Conservation (phyloP, 2,888 invertebrate species). For the Marronus borbonicus region DNA sequence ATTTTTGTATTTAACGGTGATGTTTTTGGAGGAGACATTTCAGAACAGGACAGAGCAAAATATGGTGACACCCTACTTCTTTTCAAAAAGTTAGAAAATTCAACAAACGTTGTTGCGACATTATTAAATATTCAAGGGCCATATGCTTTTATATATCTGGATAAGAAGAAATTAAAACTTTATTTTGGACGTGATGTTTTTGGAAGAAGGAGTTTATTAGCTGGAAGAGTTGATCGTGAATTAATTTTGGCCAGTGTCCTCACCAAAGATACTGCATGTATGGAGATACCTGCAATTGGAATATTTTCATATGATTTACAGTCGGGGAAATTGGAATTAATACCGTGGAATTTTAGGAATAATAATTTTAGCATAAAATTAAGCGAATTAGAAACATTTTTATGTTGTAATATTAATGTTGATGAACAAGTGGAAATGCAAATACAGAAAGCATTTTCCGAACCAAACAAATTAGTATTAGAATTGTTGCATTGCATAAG, state of each 20-base stretch:
- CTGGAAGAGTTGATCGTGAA: conserved; percentile 71
- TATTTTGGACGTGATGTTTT: conserved; percentile 90
- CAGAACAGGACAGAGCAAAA: conserved; percentile 66
- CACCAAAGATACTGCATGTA: conserved; percentile 72
- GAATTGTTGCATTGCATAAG: conserved; percentile 58
- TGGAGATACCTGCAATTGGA: conserved; percentile 78
- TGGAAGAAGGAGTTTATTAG: conserved; percentile 88
- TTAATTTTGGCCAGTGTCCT: conserved; percentile 74
- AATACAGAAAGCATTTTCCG: conserved; percentile 52
- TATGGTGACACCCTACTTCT: conserved; percentile 74
- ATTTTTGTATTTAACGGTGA: conserved; percentile 92
- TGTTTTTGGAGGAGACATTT: conserved; percentile 76
- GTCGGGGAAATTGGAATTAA: conserved; percentile 68
- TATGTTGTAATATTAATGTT: conserved; percentile 62
- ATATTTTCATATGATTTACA: conserved; percentile 73
- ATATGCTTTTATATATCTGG: conserved; percentile 86
- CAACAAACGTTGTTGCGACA: conserved; percentile 64
- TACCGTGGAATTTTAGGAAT: conserved; percentile 68
- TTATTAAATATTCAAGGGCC: conserved; percentile 83
- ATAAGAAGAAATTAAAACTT: conserved; percentile 73
- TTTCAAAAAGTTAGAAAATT: conserved; percentile 67
- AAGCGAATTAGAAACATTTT: conserved; percentile 64
- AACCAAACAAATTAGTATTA: conserved; percentile 57
- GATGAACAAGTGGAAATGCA: conserved; percentile 36
- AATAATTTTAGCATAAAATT: conserved; percentile 65